These are phyloP conservation scores for Trachops cirrhosus DNA, from an alignment of 2,797 vertebrate species.

Conservation along the genomic window DNA sequence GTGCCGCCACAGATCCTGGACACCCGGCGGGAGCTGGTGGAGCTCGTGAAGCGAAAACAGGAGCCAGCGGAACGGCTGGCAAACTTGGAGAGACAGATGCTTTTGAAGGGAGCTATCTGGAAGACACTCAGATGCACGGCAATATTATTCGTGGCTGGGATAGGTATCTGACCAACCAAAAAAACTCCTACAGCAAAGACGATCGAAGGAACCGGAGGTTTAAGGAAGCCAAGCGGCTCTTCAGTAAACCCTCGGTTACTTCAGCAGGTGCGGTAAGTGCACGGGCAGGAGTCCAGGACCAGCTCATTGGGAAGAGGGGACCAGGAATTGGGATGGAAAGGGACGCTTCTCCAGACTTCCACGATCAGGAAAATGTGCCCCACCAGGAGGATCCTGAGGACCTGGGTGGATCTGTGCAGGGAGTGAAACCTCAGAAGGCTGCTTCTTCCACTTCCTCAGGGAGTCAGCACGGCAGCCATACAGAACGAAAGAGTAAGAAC, in stretches of 20 bases:
- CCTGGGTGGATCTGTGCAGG: slow-evolving; percentile 92
- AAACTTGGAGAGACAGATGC: slow-evolving; percentile 97
- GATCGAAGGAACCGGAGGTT: slow-evolving; percentile 97
- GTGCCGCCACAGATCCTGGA: slow-evolving; percentile 95
- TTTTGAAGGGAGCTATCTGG: slow-evolving; percentile 97
- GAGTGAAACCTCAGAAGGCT: slow-evolving; percentile 95
- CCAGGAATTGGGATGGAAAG: slow-evolving; percentile 97
- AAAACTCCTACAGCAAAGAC: slow-evolving; percentile 98
- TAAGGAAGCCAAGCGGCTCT: slow-evolving; percentile 97
- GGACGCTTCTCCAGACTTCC: slow-evolving; percentile 96
- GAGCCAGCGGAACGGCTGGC: slow-evolving; percentile 97
- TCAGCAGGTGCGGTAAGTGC: slow-evolving; percentile 97
- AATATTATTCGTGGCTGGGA: slow-evolving; percentile 99
- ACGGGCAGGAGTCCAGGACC: slow-evolving; percentile 95
- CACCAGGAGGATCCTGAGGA: slow-evolving; percentile 96
- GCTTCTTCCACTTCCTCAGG: slow-evolving; percentile 93
- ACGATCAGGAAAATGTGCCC: slow-evolving; percentile 98
- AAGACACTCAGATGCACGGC: slow-evolving; percentile 99
- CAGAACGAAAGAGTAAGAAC: slow-evolving; percentile 99
- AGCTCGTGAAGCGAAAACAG: slow-evolving; percentile 96
- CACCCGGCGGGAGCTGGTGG: slow-evolving; percentile 94
- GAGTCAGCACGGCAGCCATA: slow-evolving; percentile 97
- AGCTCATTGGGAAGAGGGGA: slow-evolving; percentile 97
- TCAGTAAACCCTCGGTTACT: slow-evolving; percentile 98
- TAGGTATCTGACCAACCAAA: slow-evolving; percentile 97